Evolutionary conservation across 2,888 invertebrate species (phyloP).

Genomic region (Suillia variegata): DNA sequence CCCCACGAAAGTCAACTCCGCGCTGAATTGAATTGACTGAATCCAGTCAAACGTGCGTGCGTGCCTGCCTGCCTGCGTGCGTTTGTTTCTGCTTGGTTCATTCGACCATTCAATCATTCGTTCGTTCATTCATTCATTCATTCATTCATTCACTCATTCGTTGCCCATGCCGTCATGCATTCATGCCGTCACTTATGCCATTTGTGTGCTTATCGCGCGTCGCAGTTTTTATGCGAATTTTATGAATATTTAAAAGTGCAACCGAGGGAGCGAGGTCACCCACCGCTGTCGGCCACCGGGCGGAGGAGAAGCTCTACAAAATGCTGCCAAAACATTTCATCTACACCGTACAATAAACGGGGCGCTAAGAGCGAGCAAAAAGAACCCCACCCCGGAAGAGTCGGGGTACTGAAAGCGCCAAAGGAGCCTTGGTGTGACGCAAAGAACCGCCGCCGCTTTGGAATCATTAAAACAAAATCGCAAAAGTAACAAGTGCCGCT

Average conservation of each 20-base stretch:
- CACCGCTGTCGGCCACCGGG: no score
- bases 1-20: neutral
- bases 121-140: neutral
- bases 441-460: no score
- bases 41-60: neutral
- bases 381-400: no score
- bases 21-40: neutral
- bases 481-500: constrained; percentile 5
- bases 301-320: no score
- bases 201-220: neutral
- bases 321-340: neutral
- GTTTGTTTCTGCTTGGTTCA: no score
- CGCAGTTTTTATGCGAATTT: constrained; percentile 3
- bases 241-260: neutral
- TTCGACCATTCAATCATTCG: neutral
- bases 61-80: constrained; percentile 1
- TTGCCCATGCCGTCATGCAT: no score
- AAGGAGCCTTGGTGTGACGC: no score
- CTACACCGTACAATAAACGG: neutral
- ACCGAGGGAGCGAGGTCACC: neutral
- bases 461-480: neutral
- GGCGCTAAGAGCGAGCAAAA: neutral
- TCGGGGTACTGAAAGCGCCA: no score
- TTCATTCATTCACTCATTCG: constrained; percentile 9
- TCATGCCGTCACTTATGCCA: neutral